Base-by-base conservation (phyloP, 2,888 invertebrate species). In the Epiblema foenella region DNA sequence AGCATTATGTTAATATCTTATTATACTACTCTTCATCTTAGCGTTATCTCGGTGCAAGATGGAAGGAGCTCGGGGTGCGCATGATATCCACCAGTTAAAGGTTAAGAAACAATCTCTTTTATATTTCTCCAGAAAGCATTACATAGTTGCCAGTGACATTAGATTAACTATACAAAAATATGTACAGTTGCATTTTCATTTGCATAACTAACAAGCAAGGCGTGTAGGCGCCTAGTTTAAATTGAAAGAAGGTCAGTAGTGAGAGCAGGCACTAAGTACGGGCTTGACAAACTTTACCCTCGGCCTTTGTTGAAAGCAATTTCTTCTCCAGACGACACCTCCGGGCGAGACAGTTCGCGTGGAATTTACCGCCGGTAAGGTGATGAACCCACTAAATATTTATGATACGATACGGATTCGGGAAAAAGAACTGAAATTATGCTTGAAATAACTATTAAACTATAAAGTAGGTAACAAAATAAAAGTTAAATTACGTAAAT, bases 171-270 rank as follows among this genome's bases (percentile, higher is more conserved):
- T 20, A 63, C 24, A 69, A 69, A 60, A 66, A 24, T 52, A 52
- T 15, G n/a, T 11, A 37, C 46, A 54, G 70, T 54, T 70, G 52
- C 60, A 70, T 33, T 60, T 60, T 65, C 59, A 70, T 70, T 70
- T 70, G 65, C 69, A 70, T 65, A 70, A 54, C 18, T 70, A 59
- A 66, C 60, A 60, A 70, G 58, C 17, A 59, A 64, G 57, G 62
- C 57, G 54, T 59, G 39, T 39, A 39, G 39, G 39, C 12, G 20
- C n/a, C 24, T 60, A 64, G 64, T 46, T 54, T 65, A 70, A 60
- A 66, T 60, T 60, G 70, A 70, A 70, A 70, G 70, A 65, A 60
- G 70, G 70, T 66, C 70, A 70, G 70, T 60, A 70, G 70, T 60
- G 24, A 54, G 60, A 56, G 66, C 70, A 70, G 60, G 66, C 66